phyloP scores from a whole-genome alignment of 2,113 vertebrate species.

The Gymnobelideus leadbeateri region DNA sequence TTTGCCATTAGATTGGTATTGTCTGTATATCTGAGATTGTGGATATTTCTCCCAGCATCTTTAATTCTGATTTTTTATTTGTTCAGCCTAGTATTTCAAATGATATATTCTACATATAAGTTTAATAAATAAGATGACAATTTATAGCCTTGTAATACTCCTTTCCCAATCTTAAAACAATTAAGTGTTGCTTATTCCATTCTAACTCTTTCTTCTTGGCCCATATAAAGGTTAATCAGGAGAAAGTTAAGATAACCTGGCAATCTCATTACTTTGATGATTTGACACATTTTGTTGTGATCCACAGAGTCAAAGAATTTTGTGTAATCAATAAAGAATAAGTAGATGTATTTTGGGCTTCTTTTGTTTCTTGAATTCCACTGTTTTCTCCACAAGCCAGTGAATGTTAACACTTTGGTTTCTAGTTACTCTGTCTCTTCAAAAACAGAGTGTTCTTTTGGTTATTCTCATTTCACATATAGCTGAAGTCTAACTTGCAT shows the following conservation, averaged over 20 bases:
- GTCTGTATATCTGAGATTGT: neutral
- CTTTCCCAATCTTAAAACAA: neutral
- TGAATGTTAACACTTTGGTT: neutral
- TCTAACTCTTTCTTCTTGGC: neutral
- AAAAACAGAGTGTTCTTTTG: neutral
- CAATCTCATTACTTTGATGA: neutral
- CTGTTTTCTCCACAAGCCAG: neutral
- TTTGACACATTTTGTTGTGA: neutral
- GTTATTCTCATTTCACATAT: neutral
- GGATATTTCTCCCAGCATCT: neutral
- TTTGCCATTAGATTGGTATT: neutral
- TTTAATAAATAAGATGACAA: neutral
- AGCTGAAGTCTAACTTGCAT: neutral
- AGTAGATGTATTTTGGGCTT: neutral
- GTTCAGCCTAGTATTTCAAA: neutral
- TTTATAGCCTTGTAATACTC: neutral
- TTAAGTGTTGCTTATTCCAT: neutral
- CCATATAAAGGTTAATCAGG: neutral
- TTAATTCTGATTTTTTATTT: neutral
- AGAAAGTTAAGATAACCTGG: neutral
- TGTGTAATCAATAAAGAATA: neutral
- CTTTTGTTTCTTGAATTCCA: neutral
- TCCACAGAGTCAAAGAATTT: neutral
- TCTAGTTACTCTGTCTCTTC: neutral
- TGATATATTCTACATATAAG: neutral